Evolutionary conservation across 1,140 invertebrate species (phyloP), one percentile per base, ranked within the genome.

Genomic region (Plutomurus gul): DNA sequence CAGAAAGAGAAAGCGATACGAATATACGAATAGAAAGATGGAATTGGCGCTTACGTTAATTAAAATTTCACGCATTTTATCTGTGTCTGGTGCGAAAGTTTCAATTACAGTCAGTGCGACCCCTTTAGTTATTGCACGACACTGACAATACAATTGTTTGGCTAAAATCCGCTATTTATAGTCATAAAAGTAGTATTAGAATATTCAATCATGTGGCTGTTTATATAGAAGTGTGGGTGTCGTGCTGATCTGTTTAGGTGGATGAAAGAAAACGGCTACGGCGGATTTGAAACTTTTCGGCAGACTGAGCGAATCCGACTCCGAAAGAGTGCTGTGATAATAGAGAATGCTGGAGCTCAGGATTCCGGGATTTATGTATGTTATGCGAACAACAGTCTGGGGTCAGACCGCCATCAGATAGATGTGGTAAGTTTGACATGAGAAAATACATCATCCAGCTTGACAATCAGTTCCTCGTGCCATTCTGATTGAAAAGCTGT

Each of bases 321-420:
- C 40, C 81, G 78, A n/a, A 65, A 77, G 71, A 79, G 82, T 71
- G 56, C 81, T 49, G 85, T 93, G 46, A 91, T 92, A 2, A 90
- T 93, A 65, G 92, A 93, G 85, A 91, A 92, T 3, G 91, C 92
- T 13, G 91, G 91, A 2, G 85, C 89, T 7, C 91, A 92, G 82
- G 92, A 93, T 84, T 90, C 90, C 43, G 92, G 92, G 1, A 86
- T 90, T 43, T 93, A 93, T 86, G 80, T 91, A 49, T 93, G 92
- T 85, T 87, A 90, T 3, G 90, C 91, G 2, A 89, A 89, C 16
- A 93, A 93, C 86, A 88, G 90, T 60, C 91, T 91, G 4, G 92
- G 92, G 25, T 82, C 81, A 56, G 81, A 73, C 36, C 60, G 75
- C 16, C 74, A 65, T 47, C 74, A 76, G 43, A 65, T 82, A 51